Evolutionary conservation across 2,113 vertebrate species (phyloP), one percentile per base, ranked within the genome.

Genomic region (Phrynosoma blainvillii): DNA sequence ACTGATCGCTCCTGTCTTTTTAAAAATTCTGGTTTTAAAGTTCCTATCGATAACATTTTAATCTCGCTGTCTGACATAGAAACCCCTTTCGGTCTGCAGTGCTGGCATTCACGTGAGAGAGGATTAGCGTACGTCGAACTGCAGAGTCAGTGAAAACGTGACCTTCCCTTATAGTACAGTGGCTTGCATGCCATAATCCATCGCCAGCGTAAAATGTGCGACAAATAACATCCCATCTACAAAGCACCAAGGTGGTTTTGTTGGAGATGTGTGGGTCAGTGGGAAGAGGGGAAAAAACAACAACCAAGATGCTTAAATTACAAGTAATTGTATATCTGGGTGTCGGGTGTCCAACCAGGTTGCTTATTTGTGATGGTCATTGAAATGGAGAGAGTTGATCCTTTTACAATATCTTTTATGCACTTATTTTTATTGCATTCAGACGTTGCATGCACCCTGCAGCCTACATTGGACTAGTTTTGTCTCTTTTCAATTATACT

Each of bases 1-100:
- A 5, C 70, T 1, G 0, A 71, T 0, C 1, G 3, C 59, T 77
- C 78, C 16, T 25, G 21, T 20, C 6, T 1, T 85, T 85, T 70
- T 40, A 2, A 25, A 87, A 21, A 68, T 62, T 12, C 36, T 54
- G 75, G 2, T 42, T 88, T 88, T 59, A 79, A 86, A 92, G 85
- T 70, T 56, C 80, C 75, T 84, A 87, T 68, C 54, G 87, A 90
- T 92, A 90, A 85, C 91, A 56, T 40, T 42, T 93, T 94, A 93
- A 93, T 92, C 86, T 65, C 3, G 82, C 87, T 91, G 73, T 78
- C 36, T 87, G 89, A 78, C 84, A 84, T 83, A 71, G 76, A 80
- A 84, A 88, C 32, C 59, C 66, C 4, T 90, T 92, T 89, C 83
- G 89, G 87, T 92, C 86, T 91, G 66, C 71, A 27, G 4, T 66